Conservation (phyloP, 2,113 vertebrate species). For the Corvus cornix region DNA sequence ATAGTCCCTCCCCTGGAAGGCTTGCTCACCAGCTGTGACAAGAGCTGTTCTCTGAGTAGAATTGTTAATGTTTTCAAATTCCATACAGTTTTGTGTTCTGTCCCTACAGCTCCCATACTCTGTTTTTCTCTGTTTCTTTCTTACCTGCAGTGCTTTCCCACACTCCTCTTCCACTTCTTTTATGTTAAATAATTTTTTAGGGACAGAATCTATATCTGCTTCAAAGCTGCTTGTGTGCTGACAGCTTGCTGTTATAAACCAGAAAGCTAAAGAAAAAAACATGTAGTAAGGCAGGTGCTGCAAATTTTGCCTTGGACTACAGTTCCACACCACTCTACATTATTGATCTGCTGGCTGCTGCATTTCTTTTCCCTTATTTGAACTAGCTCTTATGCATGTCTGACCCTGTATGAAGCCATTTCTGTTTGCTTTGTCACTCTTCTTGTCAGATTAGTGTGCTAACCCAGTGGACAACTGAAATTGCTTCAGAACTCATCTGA, state of each 20-base stretch:
- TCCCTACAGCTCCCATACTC: not conserved
- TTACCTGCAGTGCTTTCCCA: not conserved
- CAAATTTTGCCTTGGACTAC: not conserved
- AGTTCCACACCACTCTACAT: not conserved
- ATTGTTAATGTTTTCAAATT: not conserved
- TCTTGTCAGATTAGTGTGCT: not conserved
- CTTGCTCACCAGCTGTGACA: not conserved
- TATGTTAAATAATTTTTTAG: not conserved
- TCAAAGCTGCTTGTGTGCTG: not conserved
- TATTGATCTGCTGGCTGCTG: slow-evolving; percentile 1
- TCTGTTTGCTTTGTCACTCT: not conserved
- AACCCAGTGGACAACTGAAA: not conserved
- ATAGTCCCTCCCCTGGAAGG: not conserved
- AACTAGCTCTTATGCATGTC: not conserved
- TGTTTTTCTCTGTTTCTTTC: not conserved
- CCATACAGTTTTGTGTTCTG: not conserved
- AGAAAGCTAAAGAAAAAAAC: not conserved
- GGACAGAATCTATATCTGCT: not conserved
- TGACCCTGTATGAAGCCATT: not conserved
- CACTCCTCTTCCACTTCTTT: not conserved
- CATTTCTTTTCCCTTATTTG: not conserved
- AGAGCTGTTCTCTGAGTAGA: not conserved
- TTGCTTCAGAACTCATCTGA: not conserved
- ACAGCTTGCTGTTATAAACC: not conserved
- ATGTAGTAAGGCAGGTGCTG: not conserved